phyloP scores from a whole-genome alignment of 2,888 invertebrate species.

The Chalcosyrphus nemorum region DNA sequence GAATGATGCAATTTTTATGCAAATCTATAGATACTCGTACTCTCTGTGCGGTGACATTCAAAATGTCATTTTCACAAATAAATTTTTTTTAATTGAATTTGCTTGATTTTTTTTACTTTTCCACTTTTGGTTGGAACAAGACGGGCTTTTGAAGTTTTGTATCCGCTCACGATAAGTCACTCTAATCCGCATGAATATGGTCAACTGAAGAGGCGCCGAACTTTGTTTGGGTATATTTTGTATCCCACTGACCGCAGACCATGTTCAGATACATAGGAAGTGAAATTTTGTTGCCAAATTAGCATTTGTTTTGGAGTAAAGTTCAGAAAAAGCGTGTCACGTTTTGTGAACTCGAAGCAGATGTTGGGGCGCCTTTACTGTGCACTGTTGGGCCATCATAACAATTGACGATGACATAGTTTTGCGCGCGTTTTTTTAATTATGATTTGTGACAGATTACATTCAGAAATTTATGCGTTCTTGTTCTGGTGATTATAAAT shows the following conservation, averaged over 20 bases:
- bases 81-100: not conserved
- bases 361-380: not conserved
- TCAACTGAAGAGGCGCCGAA: not conserved
- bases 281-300: not conserved
- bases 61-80: conserved; percentile 46
- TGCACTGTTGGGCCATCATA: conserved; percentile 45
- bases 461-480: conserved; percentile 8
- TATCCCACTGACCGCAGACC: not conserved
- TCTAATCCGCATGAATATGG: not conserved
- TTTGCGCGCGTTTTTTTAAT: conserved; percentile 36
- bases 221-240: not conserved
- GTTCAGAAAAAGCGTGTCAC: conserved; percentile 28
- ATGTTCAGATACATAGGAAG: conserved; percentile 21
- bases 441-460: conserved; percentile 47
- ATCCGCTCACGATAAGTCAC: not conserved
- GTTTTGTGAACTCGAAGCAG: not conserved
- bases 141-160: not conserved
- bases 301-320: not conserved
- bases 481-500: conserved; percentile 8
- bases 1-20: conserved; percentile 72
- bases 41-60: conserved; percentile 66
- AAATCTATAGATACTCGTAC: conserved; percentile 54
- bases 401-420: conserved; percentile 52
- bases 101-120: conserved; percentile 63
- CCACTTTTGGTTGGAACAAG: conserved; percentile 23